Evolutionary conservation across 1,140 invertebrate genomes (phyloP).

Genomic region (Sinella curviseta): DNA sequence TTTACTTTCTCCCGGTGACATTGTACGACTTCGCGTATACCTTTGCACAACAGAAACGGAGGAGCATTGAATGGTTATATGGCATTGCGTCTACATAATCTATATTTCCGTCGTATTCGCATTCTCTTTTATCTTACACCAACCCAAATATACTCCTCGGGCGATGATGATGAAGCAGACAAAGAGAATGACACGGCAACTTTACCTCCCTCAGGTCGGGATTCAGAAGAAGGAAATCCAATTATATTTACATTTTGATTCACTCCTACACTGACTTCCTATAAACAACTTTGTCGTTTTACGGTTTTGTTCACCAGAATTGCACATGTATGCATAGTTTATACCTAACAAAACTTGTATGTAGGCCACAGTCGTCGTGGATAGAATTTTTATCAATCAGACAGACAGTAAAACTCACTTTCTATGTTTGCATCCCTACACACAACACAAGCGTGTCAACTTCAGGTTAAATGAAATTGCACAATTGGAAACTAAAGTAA

Average conservation of each 20-base stretch:
- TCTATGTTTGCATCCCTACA: no score
- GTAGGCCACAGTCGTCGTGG: no score
- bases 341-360: neutral
- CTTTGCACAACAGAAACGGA: neutral
- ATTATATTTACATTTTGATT: constrained; percentile 27
- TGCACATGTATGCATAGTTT: neutral
- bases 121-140: no score
- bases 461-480: no score
- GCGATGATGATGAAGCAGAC: neutral
- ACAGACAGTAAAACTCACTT: no score
- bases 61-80: neutral
- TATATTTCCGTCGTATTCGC: no score
- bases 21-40: neutral
- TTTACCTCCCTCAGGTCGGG: constrained; percentile 12
- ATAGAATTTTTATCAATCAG: no score
- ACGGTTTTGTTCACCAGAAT: neutral
- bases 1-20: neutral
- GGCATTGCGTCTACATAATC: no score
- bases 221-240: constrained; percentile 18
- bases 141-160: no score
- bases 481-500: no score
- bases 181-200: constrained; percentile 9
- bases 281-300: constrained; percentile 7
- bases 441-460: no score
- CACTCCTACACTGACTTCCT: neutral